Base-by-base conservation (phyloP, 2,113 vertebrate species). In the Passer domesticus region DNA sequence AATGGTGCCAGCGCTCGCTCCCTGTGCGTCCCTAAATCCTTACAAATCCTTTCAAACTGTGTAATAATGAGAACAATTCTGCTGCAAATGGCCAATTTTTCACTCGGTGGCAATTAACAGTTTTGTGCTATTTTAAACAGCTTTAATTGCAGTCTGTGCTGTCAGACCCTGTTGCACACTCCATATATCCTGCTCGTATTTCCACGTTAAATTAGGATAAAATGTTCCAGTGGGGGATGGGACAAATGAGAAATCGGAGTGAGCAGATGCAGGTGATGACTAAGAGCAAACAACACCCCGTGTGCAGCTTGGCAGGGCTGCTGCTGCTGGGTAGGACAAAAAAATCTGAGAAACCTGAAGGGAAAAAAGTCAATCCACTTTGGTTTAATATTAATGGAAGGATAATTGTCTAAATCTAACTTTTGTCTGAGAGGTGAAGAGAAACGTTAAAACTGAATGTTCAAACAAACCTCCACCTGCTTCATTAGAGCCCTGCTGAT, bases 1-100 rank as follows among this genome's bases (percentile, higher is more conserved):
- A 55, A 91, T 27, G 96, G 95, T 68, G 20, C 43, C 8, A 18
- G 31, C 41, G 1, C 60, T 44, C 8, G 15, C 89, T 81, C 64
- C 4, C 70, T 39, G 0, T 0, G 0, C 7, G 2, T 15, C 35
- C 53, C 55, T 25, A 1, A 10, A 7, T 7, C 7, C 37, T 24
- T 6, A 15, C 58, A 75, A 66, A 85, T 56, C 59, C 70, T 30
- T 21, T 1, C 11, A 24, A 31, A 41, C n/a, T 20, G 13, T n/a
- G 58, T 10, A 9, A 33, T 19, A 44, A n/a, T 1, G 27, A 78
- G 56, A 44, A 35, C 17, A 20, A 33, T 35, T 39, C 31, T 66
- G 49, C 74, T 50, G 67, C 66, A 63, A 88, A 77, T 20, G 73
- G 73, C 47, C 73, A 9, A 10, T 63, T 89, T 33, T 77, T 46